phyloP scores from a whole-genome alignment of 37 sponge, comb jelly and placozoan genomes.

The Axinella damicornis region DNA sequence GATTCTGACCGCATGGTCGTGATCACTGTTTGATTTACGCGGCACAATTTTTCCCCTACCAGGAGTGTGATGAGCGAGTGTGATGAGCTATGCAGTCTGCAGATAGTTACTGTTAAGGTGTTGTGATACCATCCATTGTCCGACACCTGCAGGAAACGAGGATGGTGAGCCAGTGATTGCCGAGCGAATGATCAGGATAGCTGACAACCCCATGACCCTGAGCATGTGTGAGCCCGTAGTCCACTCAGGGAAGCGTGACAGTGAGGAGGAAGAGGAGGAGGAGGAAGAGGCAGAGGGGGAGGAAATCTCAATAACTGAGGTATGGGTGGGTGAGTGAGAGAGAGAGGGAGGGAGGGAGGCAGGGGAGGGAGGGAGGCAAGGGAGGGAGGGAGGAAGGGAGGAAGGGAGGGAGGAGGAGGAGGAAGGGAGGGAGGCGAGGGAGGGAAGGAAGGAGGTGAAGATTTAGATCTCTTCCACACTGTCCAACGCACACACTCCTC shows the following conservation, averaged over 20 bases:
- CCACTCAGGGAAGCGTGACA: neutral
- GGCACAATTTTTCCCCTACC: too few species aligned
- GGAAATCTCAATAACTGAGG: too few species aligned
- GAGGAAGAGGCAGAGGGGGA: slow-evolving; percentile 6
- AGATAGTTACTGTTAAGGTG: too few species aligned
- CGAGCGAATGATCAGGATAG: slow-evolving; percentile 83
- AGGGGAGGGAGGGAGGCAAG: too few species aligned
- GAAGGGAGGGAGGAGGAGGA: slow-evolving; percentile 32
- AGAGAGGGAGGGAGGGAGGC: too few species aligned
- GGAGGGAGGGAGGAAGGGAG: neutral
- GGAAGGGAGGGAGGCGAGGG: slow-evolving; percentile 34
- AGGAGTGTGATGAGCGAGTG: too few species aligned
- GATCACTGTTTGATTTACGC: too few species aligned
- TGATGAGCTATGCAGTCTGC: too few species aligned
- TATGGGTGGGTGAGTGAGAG: neutral
- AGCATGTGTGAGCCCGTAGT: neutral
- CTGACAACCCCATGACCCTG: slow-evolving; percentile 44
- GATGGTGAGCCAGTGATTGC: slow-evolving; percentile 87
- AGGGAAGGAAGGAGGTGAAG: slow-evolving; percentile 18
- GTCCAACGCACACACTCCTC: neutral
- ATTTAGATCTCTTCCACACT: neutral
- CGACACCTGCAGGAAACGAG: slow-evolving; percentile 85
- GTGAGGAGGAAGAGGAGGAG: neutral
- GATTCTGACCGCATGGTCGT: too few species aligned
- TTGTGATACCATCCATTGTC: too few species aligned